A percentile compares a stretch with the other conserved stretches of the same genome.
Evolutionary conservation across 2,113 vertebrate species (phyloP).

Genomic region (Actinemys pallida): DNA sequence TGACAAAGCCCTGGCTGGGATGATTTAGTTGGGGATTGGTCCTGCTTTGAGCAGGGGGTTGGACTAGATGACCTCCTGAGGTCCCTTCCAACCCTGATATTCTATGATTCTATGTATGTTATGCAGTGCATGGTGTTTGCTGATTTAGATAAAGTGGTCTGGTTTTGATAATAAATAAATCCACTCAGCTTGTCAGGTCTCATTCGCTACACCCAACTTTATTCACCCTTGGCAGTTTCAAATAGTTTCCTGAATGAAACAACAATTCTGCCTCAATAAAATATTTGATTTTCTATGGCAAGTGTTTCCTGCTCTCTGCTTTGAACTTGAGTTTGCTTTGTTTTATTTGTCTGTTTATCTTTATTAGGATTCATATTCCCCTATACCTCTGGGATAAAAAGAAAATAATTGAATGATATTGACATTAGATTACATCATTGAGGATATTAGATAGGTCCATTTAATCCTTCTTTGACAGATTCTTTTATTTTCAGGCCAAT

Average conservation of each 20-base stretch:
- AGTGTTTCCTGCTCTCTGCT: constrained; percentile 70
- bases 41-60: no score
- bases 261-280: constrained; percentile 57
- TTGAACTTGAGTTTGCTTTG: constrained; percentile 4
- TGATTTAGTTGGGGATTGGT: no score
- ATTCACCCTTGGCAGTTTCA: constrained; percentile 69
- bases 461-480: not conserved
- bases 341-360: constrained; percentile 40
- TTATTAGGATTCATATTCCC: constrained; percentile 22
- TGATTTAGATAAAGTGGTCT: not conserved
- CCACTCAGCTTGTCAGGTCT: constrained; percentile 33
- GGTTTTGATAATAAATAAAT: constrained; percentile 13
- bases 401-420: not conserved
- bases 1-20: no score
- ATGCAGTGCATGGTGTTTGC: not conserved
- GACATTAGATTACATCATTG: not conserved
- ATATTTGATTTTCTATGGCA: constrained; percentile 20
- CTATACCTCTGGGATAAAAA: not conserved
- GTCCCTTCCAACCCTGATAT: no score
- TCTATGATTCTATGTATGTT: not conserved
- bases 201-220: constrained; percentile 45
- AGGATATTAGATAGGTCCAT: not conserved
- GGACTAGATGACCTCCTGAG: no score
- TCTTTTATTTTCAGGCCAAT: not conserved
- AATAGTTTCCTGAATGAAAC: constrained; percentile 79